A percentile compares a stretch with the other conserved stretches of the same genome.
Conservation (phyloP, 2,888 invertebrate species). For the Clepsis dumicolana region DNA sequence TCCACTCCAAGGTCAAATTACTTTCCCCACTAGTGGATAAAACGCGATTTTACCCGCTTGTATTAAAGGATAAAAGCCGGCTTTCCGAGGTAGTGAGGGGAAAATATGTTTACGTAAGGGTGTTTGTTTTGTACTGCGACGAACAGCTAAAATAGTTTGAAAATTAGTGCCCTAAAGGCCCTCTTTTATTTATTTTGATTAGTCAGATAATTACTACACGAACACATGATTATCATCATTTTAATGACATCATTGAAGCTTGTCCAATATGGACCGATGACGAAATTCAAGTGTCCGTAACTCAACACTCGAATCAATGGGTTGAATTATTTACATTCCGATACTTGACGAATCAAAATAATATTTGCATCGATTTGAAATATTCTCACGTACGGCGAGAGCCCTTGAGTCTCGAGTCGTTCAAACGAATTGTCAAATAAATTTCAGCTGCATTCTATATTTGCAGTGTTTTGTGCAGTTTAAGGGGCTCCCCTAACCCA, state of each 20-base stretch:
- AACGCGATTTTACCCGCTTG: too few species aligned
- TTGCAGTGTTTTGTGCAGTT: too few species aligned
- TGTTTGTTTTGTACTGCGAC: too few species aligned
- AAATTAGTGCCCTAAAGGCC: background rate
- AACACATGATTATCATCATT: background rate
- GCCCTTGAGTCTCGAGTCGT: background rate
- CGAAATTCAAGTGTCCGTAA: background rate
- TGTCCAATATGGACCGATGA: background rate
- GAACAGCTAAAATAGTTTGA: too few species aligned
- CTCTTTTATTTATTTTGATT: background rate
- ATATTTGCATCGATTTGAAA: conserved; percentile 40
- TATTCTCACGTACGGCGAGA: conserved; percentile 28
- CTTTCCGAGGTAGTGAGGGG: too few species aligned
- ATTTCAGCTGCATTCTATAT: background rate
- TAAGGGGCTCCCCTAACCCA: too few species aligned
- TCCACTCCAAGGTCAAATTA: too few species aligned
- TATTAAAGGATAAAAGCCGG: too few species aligned
- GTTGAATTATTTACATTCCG: conserved; percentile 13
- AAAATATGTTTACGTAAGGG: too few species aligned
- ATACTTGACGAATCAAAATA: conserved; percentile 34
- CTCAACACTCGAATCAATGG: background rate
- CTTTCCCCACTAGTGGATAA: too few species aligned
- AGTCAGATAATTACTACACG: background rate
- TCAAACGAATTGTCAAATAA: background rate
- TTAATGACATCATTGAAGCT: background rate